Conservation (phyloP, 1,140 invertebrate genomes). For the Microplitis demolitor region DNA sequence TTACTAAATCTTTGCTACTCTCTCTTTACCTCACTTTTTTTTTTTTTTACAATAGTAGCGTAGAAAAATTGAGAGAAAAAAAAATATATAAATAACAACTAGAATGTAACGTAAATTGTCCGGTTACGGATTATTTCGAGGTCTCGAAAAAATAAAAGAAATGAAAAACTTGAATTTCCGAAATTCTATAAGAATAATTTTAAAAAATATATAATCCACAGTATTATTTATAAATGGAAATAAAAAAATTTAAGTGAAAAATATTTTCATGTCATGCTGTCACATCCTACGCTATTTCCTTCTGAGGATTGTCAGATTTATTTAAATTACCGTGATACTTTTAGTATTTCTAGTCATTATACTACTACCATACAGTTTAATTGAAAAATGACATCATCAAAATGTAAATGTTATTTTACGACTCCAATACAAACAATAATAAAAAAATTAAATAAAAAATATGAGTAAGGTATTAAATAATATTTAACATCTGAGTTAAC, state of each 20-base stretch:
- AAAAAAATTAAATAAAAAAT: background rate
- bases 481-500: background rate
- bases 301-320: slow-evolving; percentile 7
- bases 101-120: too few species aligned
- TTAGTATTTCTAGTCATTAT: background rate
- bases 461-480: background rate
- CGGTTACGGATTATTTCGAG: slow-evolving; percentile 8
- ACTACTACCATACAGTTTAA: background rate
- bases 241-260: background rate
- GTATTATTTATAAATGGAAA: background rate
- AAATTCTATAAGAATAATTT: too few species aligned
- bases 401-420: background rate
- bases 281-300: background rate
- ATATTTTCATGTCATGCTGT: background rate
- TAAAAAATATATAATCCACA: background rate
- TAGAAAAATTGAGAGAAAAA: background rate
- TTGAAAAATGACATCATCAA: background rate
- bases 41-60: background rate
- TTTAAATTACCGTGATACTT: slow-evolving; percentile 13
- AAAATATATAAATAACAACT: background rate
- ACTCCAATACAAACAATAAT: background rate
- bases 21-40: background rate
- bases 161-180: background rate
- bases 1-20: background rate
- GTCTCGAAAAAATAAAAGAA: background rate